phyloP scores from a whole-genome alignment of 2,888 invertebrate species.

The Agonopterix subpropinquella region DNA sequence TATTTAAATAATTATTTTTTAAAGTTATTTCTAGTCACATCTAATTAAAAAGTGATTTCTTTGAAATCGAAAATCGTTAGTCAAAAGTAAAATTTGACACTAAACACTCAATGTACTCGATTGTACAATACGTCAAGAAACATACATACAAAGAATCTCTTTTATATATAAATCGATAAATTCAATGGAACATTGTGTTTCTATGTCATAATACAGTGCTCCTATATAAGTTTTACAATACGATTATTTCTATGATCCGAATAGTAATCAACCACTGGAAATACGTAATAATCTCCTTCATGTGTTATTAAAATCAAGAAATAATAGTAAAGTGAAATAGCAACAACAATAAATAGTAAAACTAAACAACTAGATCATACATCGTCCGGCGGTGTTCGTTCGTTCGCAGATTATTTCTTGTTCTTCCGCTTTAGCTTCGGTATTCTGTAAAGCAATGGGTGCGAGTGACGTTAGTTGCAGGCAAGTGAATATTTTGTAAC shows the following conservation, averaged over 20 bases:
- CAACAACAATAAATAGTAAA: slow-evolving; percentile 55
- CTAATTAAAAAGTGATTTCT: slow-evolving; percentile 44
- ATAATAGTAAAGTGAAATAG: slow-evolving; percentile 15
- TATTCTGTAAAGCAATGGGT: slow-evolving; percentile 67
- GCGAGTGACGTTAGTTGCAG: slow-evolving; percentile 57
- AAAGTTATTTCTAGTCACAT: slow-evolving; percentile 30
- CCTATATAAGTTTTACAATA: slow-evolving; percentile 15
- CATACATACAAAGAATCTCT: slow-evolving; percentile 23
- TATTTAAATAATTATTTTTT: slow-evolving; percentile 19
- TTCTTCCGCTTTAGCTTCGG: slow-evolving; percentile 71
- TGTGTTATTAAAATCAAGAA: slow-evolving; percentile 9
- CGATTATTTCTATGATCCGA: slow-evolving; percentile 17
- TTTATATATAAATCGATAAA: slow-evolving; percentile 23
- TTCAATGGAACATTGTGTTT: slow-evolving; percentile 37
- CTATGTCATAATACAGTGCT: slow-evolving; percentile 28
- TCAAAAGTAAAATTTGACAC: slow-evolving; percentile 35
- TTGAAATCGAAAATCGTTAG: slow-evolving; percentile 47
- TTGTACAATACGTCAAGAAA: slow-evolving; percentile 25
- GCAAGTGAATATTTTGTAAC: slow-evolving; percentile 12
- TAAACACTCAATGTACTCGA: slow-evolving; percentile 32
- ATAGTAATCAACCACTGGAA: background rate
- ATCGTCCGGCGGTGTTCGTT: slow-evolving; percentile 53
- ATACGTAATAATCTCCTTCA: too few species aligned
- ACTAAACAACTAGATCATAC: slow-evolving; percentile 63
- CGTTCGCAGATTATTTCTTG: slow-evolving; percentile 61